Evolutionary conservation across 2,888 invertebrate species (phyloP).

Genomic region (Erannis defoliaria): DNA sequence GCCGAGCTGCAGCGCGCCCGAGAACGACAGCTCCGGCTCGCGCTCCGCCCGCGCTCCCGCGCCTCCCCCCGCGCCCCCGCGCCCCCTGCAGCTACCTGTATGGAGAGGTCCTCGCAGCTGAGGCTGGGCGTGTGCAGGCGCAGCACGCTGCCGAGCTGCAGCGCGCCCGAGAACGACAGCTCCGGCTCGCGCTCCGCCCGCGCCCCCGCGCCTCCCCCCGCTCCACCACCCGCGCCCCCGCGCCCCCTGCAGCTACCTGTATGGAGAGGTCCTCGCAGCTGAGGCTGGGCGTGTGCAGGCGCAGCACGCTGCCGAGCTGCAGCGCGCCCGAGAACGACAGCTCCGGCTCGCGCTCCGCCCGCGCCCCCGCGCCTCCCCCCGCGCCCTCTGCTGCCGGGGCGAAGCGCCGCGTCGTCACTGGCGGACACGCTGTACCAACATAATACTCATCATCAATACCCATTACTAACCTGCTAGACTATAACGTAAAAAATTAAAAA

Average conservation of each 20-base stretch:
- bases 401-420: constrained; percentile 68
- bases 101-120: constrained; percentile 77
- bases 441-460: neutral
- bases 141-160: constrained; percentile 72
- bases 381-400: constrained; percentile 60
- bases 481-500: too few relatives aligned
- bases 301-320: constrained; percentile 71
- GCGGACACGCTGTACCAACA: constrained; percentile 57
- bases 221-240: too few relatives aligned
- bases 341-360: constrained; percentile 68
- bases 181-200: constrained; percentile 68
- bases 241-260: constrained; percentile 56
- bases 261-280: constrained; percentile 79
- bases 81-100: too few relatives aligned
- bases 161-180: constrained; percentile 72
- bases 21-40: too few relatives aligned
- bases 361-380: constrained; percentile 63
- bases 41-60: too few relatives aligned
- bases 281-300: constrained; percentile 71
- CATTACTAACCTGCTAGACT: too few relatives aligned
- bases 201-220: too few relatives aligned
- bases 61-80: too few relatives aligned
- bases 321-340: constrained; percentile 75
- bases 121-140: constrained; percentile 72
- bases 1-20: too few relatives aligned